phyloP scores from a whole-genome alignment of 2,113 vertebrate species.

The Bolborhynchus lineola region DNA sequence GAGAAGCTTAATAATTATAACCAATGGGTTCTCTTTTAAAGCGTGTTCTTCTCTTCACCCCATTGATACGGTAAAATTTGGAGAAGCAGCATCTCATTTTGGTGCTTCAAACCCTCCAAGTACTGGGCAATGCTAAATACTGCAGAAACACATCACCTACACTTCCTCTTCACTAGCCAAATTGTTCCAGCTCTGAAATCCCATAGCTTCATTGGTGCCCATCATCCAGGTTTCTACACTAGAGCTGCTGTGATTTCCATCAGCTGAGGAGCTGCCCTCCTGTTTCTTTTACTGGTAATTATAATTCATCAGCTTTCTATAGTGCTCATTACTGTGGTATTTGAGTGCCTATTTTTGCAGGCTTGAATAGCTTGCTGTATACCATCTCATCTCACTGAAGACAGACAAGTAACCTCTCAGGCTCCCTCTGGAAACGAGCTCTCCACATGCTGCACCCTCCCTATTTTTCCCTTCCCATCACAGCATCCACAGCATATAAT shows the following conservation, averaged over 20 bases:
- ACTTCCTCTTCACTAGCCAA: neutral
- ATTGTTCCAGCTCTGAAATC: neutral
- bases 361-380: neutral
- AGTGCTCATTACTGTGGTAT: slow-evolving; percentile 13
- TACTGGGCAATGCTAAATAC: neutral
- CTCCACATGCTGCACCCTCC: neutral
- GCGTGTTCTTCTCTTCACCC: neutral
- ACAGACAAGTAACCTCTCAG: neutral
- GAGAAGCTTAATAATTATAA: neutral
- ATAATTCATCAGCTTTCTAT: slow-evolving; percentile 43
- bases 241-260: neutral
- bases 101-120: neutral
- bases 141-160: neutral
- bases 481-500: neutral
- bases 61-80: neutral
- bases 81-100: neutral
- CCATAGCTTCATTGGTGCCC: neutral
- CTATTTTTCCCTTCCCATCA: neutral
- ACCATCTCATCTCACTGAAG: neutral
- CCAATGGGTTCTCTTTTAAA: neutral
- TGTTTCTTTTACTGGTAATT: neutral
- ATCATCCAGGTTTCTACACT: neutral
- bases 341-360: slow-evolving; percentile 4
- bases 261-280: slow-evolving; percentile 23
- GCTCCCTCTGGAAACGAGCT: slow-evolving; percentile 1